Conservation (phyloP, 1,140 invertebrate species). For the Ylistrum balloti region DNA sequence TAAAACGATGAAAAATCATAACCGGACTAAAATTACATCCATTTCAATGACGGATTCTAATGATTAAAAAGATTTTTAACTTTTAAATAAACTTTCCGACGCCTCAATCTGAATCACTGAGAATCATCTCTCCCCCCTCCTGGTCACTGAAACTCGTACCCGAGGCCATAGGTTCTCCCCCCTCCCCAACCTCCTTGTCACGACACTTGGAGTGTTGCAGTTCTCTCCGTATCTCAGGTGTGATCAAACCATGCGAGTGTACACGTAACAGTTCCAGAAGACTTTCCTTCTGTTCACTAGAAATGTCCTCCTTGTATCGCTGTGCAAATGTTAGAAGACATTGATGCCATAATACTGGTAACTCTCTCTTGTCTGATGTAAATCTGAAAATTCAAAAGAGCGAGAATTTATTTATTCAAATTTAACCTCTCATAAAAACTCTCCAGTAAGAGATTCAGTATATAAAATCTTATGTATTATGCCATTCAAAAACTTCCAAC, state of each 20-base stretch:
- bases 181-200: constrained; percentile 83
- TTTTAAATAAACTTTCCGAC: no score
- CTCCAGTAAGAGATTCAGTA: no score
- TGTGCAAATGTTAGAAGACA: constrained; percentile 96
- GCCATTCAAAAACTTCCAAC: no score
- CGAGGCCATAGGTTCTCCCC: background rate
- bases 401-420: no score
- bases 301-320: constrained; percentile 97
- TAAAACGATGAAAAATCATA: no score
- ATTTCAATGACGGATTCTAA: no score
- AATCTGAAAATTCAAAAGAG: constrained; percentile 87
- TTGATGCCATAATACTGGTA: constrained; percentile 99
- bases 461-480: no score
- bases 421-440: no score
- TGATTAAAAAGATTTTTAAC: no score
- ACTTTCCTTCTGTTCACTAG: constrained; percentile 94
- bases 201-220: constrained; percentile 91
- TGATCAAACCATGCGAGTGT: constrained; percentile 92
- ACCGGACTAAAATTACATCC: no score
- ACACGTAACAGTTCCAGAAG: constrained; percentile 90
- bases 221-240: constrained; percentile 93
- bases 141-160: background rate
- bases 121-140: background rate
- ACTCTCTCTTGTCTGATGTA: constrained; percentile 89
- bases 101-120: background rate